Evolutionary conservation across 1,140 invertebrate genomes (phyloP).

Genomic region (Heliconius nattereri): DNA sequence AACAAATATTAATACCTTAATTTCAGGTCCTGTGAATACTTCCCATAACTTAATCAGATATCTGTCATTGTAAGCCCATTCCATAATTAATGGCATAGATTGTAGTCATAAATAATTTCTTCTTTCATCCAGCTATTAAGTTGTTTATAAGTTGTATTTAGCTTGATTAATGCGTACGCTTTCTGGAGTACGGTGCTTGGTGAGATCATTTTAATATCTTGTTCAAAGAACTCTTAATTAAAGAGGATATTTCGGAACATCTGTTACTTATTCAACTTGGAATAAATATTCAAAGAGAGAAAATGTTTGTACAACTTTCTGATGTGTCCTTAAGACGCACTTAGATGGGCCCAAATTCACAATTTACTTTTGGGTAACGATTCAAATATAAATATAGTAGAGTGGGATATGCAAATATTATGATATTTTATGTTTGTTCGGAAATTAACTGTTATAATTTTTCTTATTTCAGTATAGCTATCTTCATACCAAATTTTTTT

Average conservation of each 20-base stretch:
- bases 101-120: constrained; percentile 25
- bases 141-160: constrained; percentile 31
- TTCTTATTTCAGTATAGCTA: not conserved
- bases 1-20: no score
- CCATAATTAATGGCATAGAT: constrained; percentile 8
- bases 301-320: not conserved
- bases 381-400: not conserved
- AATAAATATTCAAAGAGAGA: not conserved
- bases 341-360: constrained; percentile 5
- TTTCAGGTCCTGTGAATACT: not conserved
- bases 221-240: constrained; percentile 37
- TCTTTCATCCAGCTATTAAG: constrained; percentile 14
- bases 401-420: not conserved
- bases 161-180: constrained; percentile 35
- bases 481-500: not conserved
- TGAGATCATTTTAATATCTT: constrained; percentile 36
- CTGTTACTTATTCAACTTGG: constrained; percentile 33
- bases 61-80: constrained; percentile 10
- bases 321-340: constrained; percentile 1
- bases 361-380: not conserved
- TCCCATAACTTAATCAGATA: not conserved
- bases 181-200: constrained; percentile 22
- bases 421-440: not conserved
- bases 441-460: not conserved
- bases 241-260: constrained; percentile 40